Evolutionary conservation across 2,797 vertebrate species (phyloP).

Genomic region (Falco rusticolus): DNA sequence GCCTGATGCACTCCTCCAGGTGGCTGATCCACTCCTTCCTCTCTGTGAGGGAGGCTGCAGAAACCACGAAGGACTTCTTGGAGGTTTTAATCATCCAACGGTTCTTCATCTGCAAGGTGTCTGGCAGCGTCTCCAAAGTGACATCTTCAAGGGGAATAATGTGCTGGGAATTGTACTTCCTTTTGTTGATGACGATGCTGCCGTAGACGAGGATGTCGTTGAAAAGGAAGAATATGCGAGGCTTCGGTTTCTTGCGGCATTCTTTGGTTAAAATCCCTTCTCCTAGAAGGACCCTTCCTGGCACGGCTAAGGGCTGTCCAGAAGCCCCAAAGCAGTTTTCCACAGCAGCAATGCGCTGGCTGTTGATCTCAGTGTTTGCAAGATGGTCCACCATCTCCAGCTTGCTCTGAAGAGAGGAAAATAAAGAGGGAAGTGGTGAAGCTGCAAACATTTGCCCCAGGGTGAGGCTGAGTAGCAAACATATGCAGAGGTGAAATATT

Average conservation of each 20-base stretch:
- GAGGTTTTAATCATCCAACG: constrained; percentile 92
- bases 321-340: constrained; percentile 83
- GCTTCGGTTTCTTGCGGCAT: constrained; percentile 84
- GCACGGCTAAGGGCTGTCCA: constrained; percentile 78
- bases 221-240: constrained; percentile 91
- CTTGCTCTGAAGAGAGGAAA: background rate
- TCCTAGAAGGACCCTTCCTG: constrained; percentile 86
- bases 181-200: constrained; percentile 83
- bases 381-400: constrained; percentile 76
- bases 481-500: background rate
- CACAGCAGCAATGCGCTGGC: constrained; percentile 82
- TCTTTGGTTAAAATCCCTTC: constrained; percentile 89
- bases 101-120: constrained; percentile 80
- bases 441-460: background rate
- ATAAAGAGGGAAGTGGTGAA: background rate
- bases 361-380: constrained; percentile 81
- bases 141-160: constrained; percentile 88
- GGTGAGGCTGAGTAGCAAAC: background rate
- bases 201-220: constrained; percentile 92
- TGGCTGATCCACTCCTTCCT: constrained; percentile 89
- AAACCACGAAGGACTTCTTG: constrained; percentile 90
- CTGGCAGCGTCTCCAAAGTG: constrained; percentile 83
- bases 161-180: constrained; percentile 85
- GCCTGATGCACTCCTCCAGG: constrained; percentile 80
- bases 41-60: constrained; percentile 81